phyloP scores from a whole-genome alignment of 1,140 invertebrate genomes.

The Homalodisca vitripennis region DNA sequence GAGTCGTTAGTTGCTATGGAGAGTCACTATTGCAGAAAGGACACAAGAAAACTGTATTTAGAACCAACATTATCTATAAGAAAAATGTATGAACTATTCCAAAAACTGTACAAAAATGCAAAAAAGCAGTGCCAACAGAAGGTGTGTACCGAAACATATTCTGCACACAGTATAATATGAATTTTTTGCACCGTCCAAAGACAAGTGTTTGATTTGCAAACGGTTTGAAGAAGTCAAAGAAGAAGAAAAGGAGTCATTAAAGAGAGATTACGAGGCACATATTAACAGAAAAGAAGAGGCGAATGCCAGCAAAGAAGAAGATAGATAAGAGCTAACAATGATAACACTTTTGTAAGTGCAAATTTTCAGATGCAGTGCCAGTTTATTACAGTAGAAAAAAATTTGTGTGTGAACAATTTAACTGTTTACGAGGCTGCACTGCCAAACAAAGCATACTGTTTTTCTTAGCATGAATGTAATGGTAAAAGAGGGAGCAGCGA shows the following conservation, averaged over 20 bases:
- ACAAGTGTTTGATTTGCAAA: constrained; percentile 23
- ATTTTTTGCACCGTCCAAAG: constrained; percentile 23
- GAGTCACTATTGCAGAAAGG: constrained; percentile 22
- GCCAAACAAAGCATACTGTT: constrained; percentile 36
- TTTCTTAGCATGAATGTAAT: constrained; percentile 37
- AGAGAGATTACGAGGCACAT: constrained; percentile 23
- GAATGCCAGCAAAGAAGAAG: constrained; percentile 4
- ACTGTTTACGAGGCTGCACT: constrained; percentile 36
- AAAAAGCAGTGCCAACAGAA: constrained; percentile 2
- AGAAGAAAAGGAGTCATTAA: neutral
- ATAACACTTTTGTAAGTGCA: constrained; percentile 17
- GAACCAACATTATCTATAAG: constrained; percentile 10
- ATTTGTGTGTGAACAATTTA: constrained; percentile 37
- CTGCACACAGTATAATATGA: constrained; percentile 23
- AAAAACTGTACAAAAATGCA: constrained; percentile 18
- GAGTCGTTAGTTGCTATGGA: constrained; percentile 10
- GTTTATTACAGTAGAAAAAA: constrained; percentile 40
- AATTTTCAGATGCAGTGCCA: constrained; percentile 28
- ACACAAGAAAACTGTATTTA: constrained; percentile 20
- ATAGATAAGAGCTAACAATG: neutral
- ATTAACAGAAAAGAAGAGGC: constrained; percentile 24
- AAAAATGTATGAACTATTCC: constrained; percentile 28
- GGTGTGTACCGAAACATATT: constrained; percentile 20
- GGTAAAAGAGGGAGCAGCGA: constrained; percentile 37
- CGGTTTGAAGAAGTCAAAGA: constrained; percentile 13